Evolutionary conservation across 2,888 invertebrate species (phyloP), one percentile per base, ranked within the genome.

Genomic region (Venusia cambrica): DNA sequence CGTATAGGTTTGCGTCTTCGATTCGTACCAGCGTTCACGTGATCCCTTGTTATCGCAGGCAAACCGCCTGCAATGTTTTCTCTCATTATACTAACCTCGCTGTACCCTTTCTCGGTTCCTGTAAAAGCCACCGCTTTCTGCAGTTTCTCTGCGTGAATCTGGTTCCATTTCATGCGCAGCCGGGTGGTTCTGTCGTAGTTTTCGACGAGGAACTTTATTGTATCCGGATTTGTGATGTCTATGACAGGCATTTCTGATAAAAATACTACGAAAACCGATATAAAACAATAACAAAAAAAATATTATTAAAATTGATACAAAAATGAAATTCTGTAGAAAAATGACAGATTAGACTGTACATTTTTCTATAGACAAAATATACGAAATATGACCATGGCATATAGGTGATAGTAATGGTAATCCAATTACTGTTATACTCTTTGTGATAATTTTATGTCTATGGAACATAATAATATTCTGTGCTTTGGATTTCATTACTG

Each of bases 191-290:
- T 73, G 2, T 72, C 70, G 48, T 71, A 70, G 22, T 13, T 63
- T 33, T 72, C 72, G n/a, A 60, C 21, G 5, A 72, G 58, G 37
- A 71, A 72, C 26, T 63, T 68, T 28, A 72, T 70, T 0, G 62
- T 17, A 11, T 56, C 62, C 0, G 73, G 71, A 14, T 67, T 67
- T 4, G 53, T 68, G 18, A 70, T 61, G 37, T 72, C 73, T 28
- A 58, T 14, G 1, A 56, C 39, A 16, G 71, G 70, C 72, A 72
- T 73, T 34, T 36, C 59, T 8, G 27, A 27, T 20, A 21, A 16
- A 19, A 15, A 16, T 15, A 20, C n/a, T 8, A 7, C 10, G 3
- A 8, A 14, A n/a, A n/a, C n/a, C n/a, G n/a, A 25, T 34, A 4
- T 10, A 29, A 25, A 29, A 15, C 12, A 2, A 32, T 24, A 31